Conservation (phyloP, 2,888 invertebrate genomes). For the Cantharis nigra region DNA sequence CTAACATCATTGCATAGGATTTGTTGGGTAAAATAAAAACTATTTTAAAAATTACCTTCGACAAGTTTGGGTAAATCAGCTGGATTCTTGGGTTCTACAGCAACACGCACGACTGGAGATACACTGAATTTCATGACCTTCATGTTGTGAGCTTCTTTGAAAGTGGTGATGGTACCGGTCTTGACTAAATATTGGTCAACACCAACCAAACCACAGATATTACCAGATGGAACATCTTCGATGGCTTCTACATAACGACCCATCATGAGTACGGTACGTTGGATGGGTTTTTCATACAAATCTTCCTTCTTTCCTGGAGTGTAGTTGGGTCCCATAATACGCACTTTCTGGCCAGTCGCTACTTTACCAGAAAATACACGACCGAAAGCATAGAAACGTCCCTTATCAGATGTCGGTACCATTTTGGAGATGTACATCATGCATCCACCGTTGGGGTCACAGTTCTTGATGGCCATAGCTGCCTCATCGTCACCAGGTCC, state of each 20-base stretch:
- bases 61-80: conserved; percentile 99
- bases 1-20: conserved; percentile 22
- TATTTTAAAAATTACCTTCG: conserved; percentile 63
- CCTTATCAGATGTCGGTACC: conserved; percentile 99
- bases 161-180: conserved; percentile 98
- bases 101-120: conserved; percentile 98
- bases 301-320: conserved; percentile 98
- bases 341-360: conserved; percentile 88
- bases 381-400: conserved; percentile 99
- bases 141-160: conserved; percentile 99
- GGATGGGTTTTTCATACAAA: conserved; percentile 97
- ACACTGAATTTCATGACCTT: conserved; percentile 99
- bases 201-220: conserved; percentile 99
- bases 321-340: conserved; percentile 99
- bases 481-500: conserved; percentile 73
- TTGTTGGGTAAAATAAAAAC: no score
- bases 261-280: conserved; percentile 99
- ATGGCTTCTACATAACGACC: conserved; percentile 99
- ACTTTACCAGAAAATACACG: conserved; percentile 97
- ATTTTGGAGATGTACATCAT: conserved; percentile 99
- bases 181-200: conserved; percentile 99
- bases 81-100: conserved; percentile 99
- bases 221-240: conserved; percentile 97
- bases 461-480: conserved; percentile 87
- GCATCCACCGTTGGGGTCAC: conserved; percentile 95